A percentile compares a stretch with the other conserved stretches of the same genome.
phyloP scores from a whole-genome alignment of 2,797 vertebrate species.

The Schizothorax lantsangensis region DNA sequence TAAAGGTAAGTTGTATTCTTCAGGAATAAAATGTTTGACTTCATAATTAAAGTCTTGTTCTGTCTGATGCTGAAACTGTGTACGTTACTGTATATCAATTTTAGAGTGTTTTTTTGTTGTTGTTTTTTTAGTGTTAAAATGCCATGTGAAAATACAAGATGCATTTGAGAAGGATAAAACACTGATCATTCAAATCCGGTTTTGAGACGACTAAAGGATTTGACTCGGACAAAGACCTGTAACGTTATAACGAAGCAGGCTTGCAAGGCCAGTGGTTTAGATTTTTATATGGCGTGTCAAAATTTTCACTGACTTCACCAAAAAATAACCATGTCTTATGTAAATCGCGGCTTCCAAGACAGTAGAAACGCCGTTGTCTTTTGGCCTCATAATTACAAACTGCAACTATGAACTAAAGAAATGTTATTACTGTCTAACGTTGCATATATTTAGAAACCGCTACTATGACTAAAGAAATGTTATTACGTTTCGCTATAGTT shows the following conservation, averaged over 20 bases:
- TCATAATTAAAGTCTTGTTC: background rate
- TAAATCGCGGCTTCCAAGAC: background rate
- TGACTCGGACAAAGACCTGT: background rate
- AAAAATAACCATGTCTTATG: background rate
- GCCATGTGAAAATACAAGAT: background rate
- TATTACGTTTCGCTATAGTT: background rate
- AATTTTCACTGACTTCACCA: background rate
- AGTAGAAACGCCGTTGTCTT: background rate
- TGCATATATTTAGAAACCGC: background rate
- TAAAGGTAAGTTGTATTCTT: constrained; percentile 15
- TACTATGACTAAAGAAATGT: background rate
- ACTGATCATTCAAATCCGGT: background rate
- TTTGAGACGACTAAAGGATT: background rate
- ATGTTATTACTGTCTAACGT: background rate
- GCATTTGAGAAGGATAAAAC: background rate
- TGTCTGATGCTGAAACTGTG: background rate
- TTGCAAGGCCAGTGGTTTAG: background rate
- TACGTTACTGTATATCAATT: background rate
- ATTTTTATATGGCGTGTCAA: background rate
- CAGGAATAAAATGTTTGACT: background rate
- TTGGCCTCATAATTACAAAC: background rate
- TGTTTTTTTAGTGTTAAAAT: background rate
- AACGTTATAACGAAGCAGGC: background rate
- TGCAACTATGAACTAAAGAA: background rate
- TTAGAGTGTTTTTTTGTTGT: background rate